Evolutionary conservation across 2,888 invertebrate genomes (phyloP).

Genomic region (Microdon myrmicae): DNA sequence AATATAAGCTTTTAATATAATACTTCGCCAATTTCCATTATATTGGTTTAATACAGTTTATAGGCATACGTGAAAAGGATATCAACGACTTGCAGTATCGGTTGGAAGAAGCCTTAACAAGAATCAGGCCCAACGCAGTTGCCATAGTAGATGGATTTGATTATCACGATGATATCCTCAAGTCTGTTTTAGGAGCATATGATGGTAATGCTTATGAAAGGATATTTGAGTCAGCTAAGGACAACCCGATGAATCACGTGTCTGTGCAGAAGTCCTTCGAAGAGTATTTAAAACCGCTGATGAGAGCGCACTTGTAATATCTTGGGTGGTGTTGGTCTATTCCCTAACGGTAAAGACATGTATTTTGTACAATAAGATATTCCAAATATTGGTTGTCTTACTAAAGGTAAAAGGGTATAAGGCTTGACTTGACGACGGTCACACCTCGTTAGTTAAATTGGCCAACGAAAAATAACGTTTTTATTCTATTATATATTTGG

Average conservation of each 20-base stretch:
- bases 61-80: conserved; percentile 56
- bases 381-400: no score
- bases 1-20: conserved; percentile 61
- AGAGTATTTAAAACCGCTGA: conserved; percentile 80
- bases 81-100: conserved; percentile 71
- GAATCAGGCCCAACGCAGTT: conserved; percentile 87
- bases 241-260: conserved; percentile 83
- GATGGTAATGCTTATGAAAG: conserved; percentile 88
- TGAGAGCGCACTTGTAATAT: conserved; percentile 80
- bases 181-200: conserved; percentile 81
- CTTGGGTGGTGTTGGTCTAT: no score
- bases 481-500: no score
- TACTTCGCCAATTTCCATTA: neutral
- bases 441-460: no score
- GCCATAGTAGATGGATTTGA: conserved; percentile 93
- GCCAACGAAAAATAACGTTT: no score
- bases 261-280: conserved; percentile 78
- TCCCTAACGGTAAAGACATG: no score
- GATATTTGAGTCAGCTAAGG: conserved; percentile 80
- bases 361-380: no score
- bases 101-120: conserved; percentile 76
- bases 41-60: conserved; percentile 52
- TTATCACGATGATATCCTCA: conserved; percentile 79
- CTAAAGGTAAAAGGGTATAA: no score
- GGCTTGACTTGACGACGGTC: no score